phyloP scores from a whole-genome alignment of 2,797 vertebrate species.

The Picus viridis region DNA sequence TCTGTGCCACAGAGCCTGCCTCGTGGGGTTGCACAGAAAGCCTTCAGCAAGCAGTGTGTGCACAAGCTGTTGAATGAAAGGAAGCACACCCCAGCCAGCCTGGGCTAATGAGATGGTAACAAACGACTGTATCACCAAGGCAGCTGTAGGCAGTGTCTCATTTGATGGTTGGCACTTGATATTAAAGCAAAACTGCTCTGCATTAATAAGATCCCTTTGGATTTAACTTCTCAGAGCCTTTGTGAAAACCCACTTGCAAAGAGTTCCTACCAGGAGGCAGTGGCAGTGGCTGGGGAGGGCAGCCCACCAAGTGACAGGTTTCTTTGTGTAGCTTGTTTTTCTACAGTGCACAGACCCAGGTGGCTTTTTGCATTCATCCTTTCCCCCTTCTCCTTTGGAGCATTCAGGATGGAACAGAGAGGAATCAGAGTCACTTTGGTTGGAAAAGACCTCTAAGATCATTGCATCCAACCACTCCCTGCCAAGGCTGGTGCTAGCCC shows the following conservation, averaged over 20 bases:
- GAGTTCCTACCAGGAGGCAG: neutral
- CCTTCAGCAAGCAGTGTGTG: neutral
- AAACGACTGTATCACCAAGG: neutral
- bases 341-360: neutral
- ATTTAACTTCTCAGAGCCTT: neutral
- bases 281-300: neutral
- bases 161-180: neutral
- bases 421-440: no score
- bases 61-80: neutral
- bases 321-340: neutral
- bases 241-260: neutral
- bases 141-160: neutral
- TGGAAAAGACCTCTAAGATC: no score
- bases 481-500: no score
- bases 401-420: neutral
- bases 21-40: neutral
- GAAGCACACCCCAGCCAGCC: neutral
- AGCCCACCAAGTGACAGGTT: neutral
- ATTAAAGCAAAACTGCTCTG: neutral
- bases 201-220: conserved; percentile 13
- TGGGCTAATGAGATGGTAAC: neutral
- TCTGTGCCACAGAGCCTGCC: neutral
- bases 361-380: neutral
- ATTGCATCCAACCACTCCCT: no score
- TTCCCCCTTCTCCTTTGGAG: neutral